A percentile compares a stretch with the other conserved stretches of the same genome.
Evolutionary conservation across 2,888 invertebrate genomes (phyloP).

Genomic region (Hyposoter dolosus): DNA sequence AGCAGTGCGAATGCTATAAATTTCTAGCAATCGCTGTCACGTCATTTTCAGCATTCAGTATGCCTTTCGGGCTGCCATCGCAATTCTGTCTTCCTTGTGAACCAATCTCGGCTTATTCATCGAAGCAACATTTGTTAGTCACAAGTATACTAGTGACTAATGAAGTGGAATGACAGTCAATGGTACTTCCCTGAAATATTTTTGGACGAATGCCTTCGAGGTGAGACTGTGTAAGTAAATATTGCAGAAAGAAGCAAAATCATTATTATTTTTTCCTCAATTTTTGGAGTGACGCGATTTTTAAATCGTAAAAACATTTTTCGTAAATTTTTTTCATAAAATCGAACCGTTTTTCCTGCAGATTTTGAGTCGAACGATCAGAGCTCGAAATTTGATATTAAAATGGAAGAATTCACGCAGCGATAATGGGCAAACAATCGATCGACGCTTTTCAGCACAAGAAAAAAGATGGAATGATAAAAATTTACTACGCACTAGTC

Average conservation of each 20-base stretch:
- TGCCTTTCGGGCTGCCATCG: conserved; percentile 34
- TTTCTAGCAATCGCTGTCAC: conserved; percentile 49
- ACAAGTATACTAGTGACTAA: conserved; percentile 13
- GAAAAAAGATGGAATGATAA: not conserved
- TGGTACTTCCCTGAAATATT: not conserved
- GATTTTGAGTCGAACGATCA: not conserved
- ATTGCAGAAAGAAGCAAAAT: too few species aligned
- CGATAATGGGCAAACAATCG: not conserved
- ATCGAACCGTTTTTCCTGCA: not conserved
- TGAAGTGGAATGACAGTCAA: not conserved
- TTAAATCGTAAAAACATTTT: too few species aligned
- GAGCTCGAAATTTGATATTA: not conserved
- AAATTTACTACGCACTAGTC: not conserved
- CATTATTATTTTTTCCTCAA: too few species aligned
- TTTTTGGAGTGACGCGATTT: too few species aligned
- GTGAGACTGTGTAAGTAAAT: not conserved
- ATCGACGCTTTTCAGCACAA: not conserved
- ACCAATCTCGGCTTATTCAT: conserved; percentile 26
- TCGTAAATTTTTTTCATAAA: not conserved
- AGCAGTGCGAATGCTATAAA: conserved; percentile 54
- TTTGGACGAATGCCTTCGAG: not conserved
- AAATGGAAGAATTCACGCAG: not conserved
- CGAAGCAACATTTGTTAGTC: conserved; percentile 54
- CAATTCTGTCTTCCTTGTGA: conserved; percentile 12
- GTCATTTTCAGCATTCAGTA: conserved; percentile 37